Evolutionary conservation across 1,140 invertebrate genomes (phyloP), one percentile per base, ranked within the genome.

Genomic region (Temnothorax longispinosus): DNA sequence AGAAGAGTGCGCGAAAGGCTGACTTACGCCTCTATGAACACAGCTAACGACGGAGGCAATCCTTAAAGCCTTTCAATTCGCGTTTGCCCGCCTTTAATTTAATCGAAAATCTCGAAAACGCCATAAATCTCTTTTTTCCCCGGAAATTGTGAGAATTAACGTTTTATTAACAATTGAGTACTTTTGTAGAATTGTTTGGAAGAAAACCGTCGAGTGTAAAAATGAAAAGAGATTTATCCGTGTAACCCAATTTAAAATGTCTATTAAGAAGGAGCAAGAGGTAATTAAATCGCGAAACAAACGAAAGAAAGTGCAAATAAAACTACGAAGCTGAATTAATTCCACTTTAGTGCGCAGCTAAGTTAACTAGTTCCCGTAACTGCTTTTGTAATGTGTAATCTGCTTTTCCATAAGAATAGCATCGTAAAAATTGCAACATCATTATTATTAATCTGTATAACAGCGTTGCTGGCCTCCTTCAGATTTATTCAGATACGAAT

Each of bases 261-360:
- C 56, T 62, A 72, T 75, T 32, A 75, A 13, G 41, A 47, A 15
- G 27, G 15, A 41, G 27, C 54, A 47, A 56, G 80, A 74, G 69
- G 41, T 84, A 84, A 84, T 84, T 84, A 84, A 84, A 74, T 84
- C 58, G 54, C 69, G 54, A 67, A 67, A 80, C 60, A 44, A 84
- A 74, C 41, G 54, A 84, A 84, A 84, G 69, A 75, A 84, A 84
- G 69, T 54, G 69, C 56, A 60, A 84, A 84, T 74, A 74, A 84
- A 47, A 74, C 69, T 75, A 38, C 80, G 38, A 74, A 74, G 60
- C 41, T 60, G 69, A 32, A 74, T 84, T 75, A 75, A 75, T 84
- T 84, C 41, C 56, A 32, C 69, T 75, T 75, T 60, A 47, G 54
- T 60, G 80, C 80, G 54, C 56, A 38, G 54, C 54, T 58, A 75